phyloP scores from a whole-genome alignment of 2,113 vertebrate genomes.

The Hymenochirus boettgeri region DNA sequence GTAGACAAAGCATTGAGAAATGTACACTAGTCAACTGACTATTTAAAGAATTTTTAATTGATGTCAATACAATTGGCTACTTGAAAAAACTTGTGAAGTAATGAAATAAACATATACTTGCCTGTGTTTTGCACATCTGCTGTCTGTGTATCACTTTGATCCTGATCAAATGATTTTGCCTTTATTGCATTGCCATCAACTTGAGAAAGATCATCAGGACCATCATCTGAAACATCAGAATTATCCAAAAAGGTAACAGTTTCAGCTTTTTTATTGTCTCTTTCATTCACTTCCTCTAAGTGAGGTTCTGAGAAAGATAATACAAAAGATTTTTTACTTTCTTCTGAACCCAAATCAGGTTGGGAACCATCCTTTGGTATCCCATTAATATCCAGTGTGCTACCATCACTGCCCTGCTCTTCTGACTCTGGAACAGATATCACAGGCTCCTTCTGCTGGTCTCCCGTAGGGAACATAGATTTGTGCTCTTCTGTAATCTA shows the following conservation, averaged over 20 bases:
- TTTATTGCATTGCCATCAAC: slow-evolving; percentile 42
- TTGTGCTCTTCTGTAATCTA: slow-evolving; percentile 65
- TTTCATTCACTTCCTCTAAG: slow-evolving; percentile 52
- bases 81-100: too few relatives aligned
- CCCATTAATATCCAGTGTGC: background rate
- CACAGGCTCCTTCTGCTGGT: slow-evolving; percentile 58
- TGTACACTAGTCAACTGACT: too few relatives aligned
- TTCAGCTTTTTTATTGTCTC: slow-evolving; percentile 51
- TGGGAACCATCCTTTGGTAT: slow-evolving; percentile 14
- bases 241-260: slow-evolving; percentile 22
- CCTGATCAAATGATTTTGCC: slow-evolving; percentile 32
- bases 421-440: slow-evolving; percentile 58
- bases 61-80: too few relatives aligned
- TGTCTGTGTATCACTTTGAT: slow-evolving; percentile 61
- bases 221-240: slow-evolving; percentile 36
- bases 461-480: slow-evolving; percentile 64
- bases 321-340: slow-evolving; percentile 39
- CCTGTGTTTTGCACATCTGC: slow-evolving; percentile 60
- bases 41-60: too few relatives aligned
- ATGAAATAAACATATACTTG: slow-evolving; percentile 39
- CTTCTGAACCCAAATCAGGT: slow-evolving; percentile 29
- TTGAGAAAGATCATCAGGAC: slow-evolving; percentile 3
- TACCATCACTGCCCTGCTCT: slow-evolving; percentile 25
- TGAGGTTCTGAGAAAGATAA: slow-evolving; percentile 50
- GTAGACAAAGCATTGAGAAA: too few relatives aligned